These are phyloP conservation scores for Tinea pellionella DNA, from an alignment of 2,888 invertebrate species.

Conservation along the genomic window DNA sequence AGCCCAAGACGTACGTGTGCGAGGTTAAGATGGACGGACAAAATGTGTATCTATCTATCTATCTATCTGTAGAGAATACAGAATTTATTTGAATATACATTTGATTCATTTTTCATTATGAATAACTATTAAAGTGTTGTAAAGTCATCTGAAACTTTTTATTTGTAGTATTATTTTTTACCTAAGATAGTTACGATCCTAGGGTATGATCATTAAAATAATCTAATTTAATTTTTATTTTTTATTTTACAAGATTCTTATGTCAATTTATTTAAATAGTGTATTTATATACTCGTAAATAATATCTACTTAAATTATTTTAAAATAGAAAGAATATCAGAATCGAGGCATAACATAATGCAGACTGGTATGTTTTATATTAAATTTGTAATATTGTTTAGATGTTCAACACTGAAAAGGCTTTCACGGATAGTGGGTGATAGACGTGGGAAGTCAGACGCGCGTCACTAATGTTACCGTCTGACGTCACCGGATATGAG, in stretches of 20 bases:
- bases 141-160: too few relatives aligned
- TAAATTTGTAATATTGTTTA: not conserved
- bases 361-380: too few relatives aligned
- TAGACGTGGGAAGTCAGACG: constrained; percentile 23
- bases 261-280: too few relatives aligned
- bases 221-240: too few relatives aligned
- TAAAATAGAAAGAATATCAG: too few relatives aligned
- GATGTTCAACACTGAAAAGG: not conserved
- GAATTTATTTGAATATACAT: not conserved
- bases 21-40: not conserved
- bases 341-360: too few relatives aligned
- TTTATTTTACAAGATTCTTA: too few relatives aligned
- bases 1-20: not conserved
- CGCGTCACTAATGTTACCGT: constrained; percentile 28
- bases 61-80: not conserved
- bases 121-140: not conserved
- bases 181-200: too few relatives aligned
- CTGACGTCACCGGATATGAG: constrained; percentile 33
- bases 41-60: not conserved
- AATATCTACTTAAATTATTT: too few relatives aligned
- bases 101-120: not conserved
- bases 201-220: too few relatives aligned
- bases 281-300: too few relatives aligned
- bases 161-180: too few relatives aligned
- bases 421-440: constrained; percentile 19